Evolutionary conservation across 2,113 vertebrate species (phyloP), one percentile per base, ranked within the genome.

Genomic region (Bagarius yarrelli): DNA sequence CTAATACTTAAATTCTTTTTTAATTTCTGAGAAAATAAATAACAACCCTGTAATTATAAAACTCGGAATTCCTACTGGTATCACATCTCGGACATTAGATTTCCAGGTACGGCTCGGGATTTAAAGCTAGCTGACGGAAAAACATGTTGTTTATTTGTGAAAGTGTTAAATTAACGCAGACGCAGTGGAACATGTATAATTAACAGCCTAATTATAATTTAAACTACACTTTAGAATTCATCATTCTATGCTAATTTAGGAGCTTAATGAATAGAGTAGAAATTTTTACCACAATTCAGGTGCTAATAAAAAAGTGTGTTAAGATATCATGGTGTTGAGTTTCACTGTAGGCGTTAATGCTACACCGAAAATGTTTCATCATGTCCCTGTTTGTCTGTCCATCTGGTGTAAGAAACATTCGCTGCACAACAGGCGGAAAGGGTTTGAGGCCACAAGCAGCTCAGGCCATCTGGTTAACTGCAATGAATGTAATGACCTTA

Each of bases 401-500:
- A 78, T 83, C 84, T 83, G 81, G 57, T 70, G 23, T 73, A 63
- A 75, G 78, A 69, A 74, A 66, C 23, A 56, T 80, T 80, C 75
- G 74, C 40, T 32, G 30, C 61, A 4, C 82, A 83, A 83, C 82
- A 80, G 78, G 82, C 77, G 60, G 76, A 75, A 80, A 71, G 63
- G 64, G 64, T n/a, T 80, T 19, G 32, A 61, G 75, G 40, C 80
- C 69, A 78, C 80, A 61, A 57, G 80, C 69, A 67, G 80, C n/a
- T 67, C 70, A 1, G 55, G 76, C 83, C 83, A 85, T 85, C 83
- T 85, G 83, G 40, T 71, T 32, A 18, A 75, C 34, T 74, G 83
- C 40, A 32, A 27, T 25, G 70, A 30, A 27, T 78, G 52, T 61
- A 71, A 44, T 57, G 69, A 83, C 69, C 77, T 76, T 78, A 74